These are phyloP conservation scores for Cosmopolites sordidus DNA, from an alignment of 2,888 invertebrate species.

Conservation along the genomic window DNA sequence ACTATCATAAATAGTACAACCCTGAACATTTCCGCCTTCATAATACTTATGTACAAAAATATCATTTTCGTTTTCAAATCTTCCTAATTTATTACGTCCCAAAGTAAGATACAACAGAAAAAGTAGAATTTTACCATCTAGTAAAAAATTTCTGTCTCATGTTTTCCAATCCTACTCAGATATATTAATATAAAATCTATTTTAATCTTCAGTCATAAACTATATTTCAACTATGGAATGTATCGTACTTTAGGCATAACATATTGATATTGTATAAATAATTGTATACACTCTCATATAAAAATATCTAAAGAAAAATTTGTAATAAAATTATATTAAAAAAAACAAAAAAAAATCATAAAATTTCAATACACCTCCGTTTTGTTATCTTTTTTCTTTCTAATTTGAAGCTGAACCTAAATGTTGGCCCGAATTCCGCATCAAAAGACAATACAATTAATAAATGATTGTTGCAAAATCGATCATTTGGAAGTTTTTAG, in stretches of 20 bases:
- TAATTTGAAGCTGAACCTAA: slow-evolving; percentile 21
- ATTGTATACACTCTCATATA: slow-evolving; percentile 18
- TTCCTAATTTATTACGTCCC: not conserved
- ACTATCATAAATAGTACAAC: slow-evolving; percentile 18
- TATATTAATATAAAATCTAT: no score
- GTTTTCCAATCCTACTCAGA: no score
- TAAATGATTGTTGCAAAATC: slow-evolving; percentile 22
- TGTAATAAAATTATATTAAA: slow-evolving; percentile 2
- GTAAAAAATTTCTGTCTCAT: no score
- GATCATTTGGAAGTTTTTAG: not conserved
- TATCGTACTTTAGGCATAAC: not conserved
- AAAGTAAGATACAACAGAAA: not conserved
- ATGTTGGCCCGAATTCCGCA: slow-evolving; percentile 16
- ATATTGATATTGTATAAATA: slow-evolving; percentile 12
- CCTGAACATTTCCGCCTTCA: slow-evolving; percentile 21
- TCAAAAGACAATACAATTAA: slow-evolving; percentile 22
- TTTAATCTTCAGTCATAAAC: no score
- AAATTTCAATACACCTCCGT: slow-evolving; percentile 19
- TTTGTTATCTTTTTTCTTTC: no score
- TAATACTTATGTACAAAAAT: slow-evolving; percentile 22
- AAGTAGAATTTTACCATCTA: no score
- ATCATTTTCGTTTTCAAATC: slow-evolving; percentile 6
- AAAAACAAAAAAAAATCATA: slow-evolving; percentile 13
- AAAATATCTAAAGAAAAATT: slow-evolving; percentile 11
- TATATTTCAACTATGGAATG: no score